Evolutionary conservation across 2,888 invertebrate species (phyloP).

Genomic region (Ennomos fuscantarius): DNA sequence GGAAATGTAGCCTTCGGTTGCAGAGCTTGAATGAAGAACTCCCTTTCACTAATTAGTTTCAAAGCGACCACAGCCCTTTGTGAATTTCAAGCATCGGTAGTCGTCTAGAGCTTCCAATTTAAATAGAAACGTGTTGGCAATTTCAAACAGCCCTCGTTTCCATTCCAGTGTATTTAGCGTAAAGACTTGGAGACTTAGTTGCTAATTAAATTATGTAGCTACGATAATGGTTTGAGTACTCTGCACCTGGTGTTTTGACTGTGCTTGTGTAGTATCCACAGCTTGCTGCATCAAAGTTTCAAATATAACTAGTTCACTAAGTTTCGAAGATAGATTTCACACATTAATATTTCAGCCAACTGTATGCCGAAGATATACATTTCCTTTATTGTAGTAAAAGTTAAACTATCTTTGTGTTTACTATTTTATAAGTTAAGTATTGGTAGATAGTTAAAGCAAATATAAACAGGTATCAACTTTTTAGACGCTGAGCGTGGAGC

Average conservation of each 20-base stretch:
- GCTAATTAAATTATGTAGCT: slow-evolving; percentile 65
- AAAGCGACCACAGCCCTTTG: slow-evolving; percentile 81
- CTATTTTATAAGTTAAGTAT: slow-evolving; percentile 13
- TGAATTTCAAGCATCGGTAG: slow-evolving; percentile 78
- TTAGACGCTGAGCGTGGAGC: slow-evolving; percentile 19
- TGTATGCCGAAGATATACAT: too few relatives aligned
- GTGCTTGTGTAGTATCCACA: slow-evolving; percentile 80
- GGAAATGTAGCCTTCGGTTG: slow-evolving; percentile 75
- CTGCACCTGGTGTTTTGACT: slow-evolving; percentile 64
- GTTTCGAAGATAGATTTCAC: slow-evolving; percentile 55
- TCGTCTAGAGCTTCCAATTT: slow-evolving; percentile 69
- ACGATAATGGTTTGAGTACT: slow-evolving; percentile 51
- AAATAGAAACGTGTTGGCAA: slow-evolving; percentile 73
- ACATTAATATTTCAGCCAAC: slow-evolving; percentile 24
- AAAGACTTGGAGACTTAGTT: slow-evolving; percentile 69
- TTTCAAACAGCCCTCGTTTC: slow-evolving; percentile 65
- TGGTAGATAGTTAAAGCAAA: slow-evolving; percentile 20
- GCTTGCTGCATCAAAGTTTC: slow-evolving; percentile 84
- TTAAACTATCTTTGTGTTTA: slow-evolving; percentile 46
- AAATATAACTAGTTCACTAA: slow-evolving; percentile 46
- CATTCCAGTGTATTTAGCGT: slow-evolving; percentile 67
- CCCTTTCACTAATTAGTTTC: slow-evolving; percentile 79
- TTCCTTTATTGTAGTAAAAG: slow-evolving; percentile 18
- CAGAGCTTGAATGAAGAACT: slow-evolving; percentile 68
- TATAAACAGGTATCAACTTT: slow-evolving; percentile 13